Conservation (phyloP, 2,888 invertebrate genomes). For the Hoplodrina ambigua region DNA sequence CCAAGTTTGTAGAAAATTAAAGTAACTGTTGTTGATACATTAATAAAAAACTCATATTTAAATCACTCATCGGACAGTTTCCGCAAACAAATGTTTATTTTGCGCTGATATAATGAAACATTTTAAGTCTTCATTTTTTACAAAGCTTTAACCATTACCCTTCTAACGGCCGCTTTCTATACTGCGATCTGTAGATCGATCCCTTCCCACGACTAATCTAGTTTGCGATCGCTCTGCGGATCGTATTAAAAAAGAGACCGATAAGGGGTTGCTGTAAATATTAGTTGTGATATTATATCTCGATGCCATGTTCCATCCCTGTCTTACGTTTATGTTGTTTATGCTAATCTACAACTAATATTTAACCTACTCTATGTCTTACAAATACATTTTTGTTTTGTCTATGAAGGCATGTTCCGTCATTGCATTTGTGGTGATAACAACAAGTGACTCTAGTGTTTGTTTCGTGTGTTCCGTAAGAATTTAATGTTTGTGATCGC, state of each 20-base stretch:
- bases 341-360: conserved; percentile 62
- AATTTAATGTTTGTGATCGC: conserved; percentile 71
- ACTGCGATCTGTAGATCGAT: background rate
- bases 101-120: conserved; percentile 34
- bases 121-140: conserved; percentile 55
- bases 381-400: conserved; percentile 46
- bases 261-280: conserved; percentile 79
- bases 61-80: conserved; percentile 14
- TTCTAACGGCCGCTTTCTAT: conserved; percentile 53
- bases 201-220: background rate
- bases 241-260: background rate
- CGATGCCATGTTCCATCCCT: conserved; percentile 81
- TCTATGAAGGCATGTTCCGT: conserved; percentile 48
- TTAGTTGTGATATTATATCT: conserved; percentile 80
- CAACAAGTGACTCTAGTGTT: conserved; percentile 56
- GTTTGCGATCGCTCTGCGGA: background rate
- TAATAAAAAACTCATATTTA: background rate
- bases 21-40: background rate
- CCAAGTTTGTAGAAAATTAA: too few relatives aligned
- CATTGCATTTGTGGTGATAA: conserved; percentile 59
- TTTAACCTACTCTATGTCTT: conserved; percentile 44
- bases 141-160: conserved; percentile 82
- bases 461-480: conserved; percentile 60
- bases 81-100: conserved; percentile 10
- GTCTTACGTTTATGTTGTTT: conserved; percentile 52